These are phyloP conservation scores for Tretioscincus oriximinensis DNA, from an alignment of 2,113 vertebrate genomes.

Conservation along the genomic window DNA sequence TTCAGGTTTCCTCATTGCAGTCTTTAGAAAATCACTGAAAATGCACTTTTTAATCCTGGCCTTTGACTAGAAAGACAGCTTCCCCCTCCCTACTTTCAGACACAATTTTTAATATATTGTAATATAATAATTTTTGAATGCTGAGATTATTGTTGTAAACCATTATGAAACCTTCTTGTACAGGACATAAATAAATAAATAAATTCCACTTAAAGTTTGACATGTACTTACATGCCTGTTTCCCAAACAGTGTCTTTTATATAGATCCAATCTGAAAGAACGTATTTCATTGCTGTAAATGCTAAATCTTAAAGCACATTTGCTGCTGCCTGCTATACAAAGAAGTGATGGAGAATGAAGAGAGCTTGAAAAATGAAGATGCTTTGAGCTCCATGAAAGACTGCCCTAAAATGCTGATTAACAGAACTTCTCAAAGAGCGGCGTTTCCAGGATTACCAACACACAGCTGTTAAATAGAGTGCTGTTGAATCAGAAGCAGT, in stretches of 20 bases:
- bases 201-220: background rate
- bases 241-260: background rate
- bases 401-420: constrained; percentile 53
- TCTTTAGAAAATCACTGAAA: no score
- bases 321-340: constrained; percentile 27
- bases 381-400: constrained; percentile 33
- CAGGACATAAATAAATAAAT: no score
- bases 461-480: constrained; percentile 77
- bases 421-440: constrained; percentile 60
- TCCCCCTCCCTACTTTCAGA: no score
- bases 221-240: background rate
- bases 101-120: no score
- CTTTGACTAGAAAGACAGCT: no score
- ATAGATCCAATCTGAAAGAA: background rate
- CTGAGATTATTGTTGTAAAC: no score
- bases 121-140: no score
- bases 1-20: no score
- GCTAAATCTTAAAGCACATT: constrained; percentile 35
- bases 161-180: no score
- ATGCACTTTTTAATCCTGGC: no score
- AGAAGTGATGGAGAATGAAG: constrained; percentile 39
- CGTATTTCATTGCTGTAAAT: background rate
- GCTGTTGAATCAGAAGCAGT: constrained; percentile 73
- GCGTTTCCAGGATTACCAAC: constrained; percentile 54
- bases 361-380: constrained; percentile 41